Conservation (phyloP, 2,113 vertebrate species). For the Anseranas semipalmata region DNA sequence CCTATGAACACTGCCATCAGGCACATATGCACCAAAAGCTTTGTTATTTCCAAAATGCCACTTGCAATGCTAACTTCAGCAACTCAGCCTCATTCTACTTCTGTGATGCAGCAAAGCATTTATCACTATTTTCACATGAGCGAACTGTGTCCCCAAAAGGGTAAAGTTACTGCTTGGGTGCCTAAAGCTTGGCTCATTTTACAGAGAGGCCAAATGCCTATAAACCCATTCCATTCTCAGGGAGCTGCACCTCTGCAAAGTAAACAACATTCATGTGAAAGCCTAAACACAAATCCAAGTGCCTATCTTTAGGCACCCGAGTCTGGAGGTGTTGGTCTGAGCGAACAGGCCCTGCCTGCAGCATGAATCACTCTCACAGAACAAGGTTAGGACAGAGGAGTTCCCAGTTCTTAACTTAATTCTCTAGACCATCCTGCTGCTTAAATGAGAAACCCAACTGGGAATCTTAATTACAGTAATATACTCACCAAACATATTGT, state of each 20-base stretch:
- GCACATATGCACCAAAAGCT: background rate
- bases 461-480: slow-evolving; percentile 51
- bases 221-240: background rate
- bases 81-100: background rate
- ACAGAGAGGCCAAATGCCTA: background rate
- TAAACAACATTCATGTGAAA: background rate
- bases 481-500: slow-evolving; percentile 23
- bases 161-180: background rate
- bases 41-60: background rate
- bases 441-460: slow-evolving; percentile 32
- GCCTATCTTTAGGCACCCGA: background rate
- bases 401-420: slow-evolving; percentile 25
- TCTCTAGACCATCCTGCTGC: background rate
- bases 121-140: background rate
- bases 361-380: background rate
- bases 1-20: background rate
- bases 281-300: background rate
- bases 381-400: background rate
- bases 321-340: background rate
- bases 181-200: background rate
- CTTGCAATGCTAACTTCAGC: background rate
- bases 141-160: background rate
- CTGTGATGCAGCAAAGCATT: background rate
- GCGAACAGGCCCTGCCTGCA: background rate
- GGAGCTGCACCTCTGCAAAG: background rate